Evolutionary conservation across 2,797 vertebrate species (phyloP).

Genomic region (Cossypha dichroa): DNA sequence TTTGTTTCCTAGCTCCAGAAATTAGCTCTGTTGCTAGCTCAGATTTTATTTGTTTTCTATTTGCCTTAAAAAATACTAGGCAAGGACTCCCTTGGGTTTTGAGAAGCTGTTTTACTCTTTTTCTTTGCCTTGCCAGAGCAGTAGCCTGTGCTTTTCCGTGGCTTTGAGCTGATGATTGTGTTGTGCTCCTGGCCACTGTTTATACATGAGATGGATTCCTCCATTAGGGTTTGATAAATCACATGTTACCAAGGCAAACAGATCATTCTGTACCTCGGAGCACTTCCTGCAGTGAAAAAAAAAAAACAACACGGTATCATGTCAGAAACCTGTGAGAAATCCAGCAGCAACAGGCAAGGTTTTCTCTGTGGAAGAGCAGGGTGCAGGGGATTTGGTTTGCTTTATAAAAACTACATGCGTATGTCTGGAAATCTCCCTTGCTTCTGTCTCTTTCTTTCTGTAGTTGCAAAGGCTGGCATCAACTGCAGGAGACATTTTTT

Average conservation of each 20-base stretch:
- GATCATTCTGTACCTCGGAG: background rate
- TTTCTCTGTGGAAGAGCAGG: background rate
- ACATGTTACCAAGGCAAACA: background rate
- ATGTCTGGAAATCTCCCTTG: background rate
- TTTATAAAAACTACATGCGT: background rate
- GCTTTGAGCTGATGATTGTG: background rate
- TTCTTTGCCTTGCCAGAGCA: background rate
- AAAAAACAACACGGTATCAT: background rate
- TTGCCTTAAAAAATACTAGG: background rate
- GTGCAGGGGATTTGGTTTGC: background rate
- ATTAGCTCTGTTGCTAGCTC: background rate
- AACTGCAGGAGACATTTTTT: background rate
- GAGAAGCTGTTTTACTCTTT: background rate
- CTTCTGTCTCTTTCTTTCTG: background rate
- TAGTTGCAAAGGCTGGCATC: background rate
- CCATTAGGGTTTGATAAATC: background rate
- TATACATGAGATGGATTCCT: background rate
- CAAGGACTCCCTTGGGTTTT: background rate
- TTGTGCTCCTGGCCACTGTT: background rate
- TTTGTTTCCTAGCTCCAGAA: background rate
- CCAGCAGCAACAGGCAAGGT: background rate
- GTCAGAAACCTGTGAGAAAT: background rate
- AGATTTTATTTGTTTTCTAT: background rate
- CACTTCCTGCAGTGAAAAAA: background rate
- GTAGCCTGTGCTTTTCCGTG: background rate